Conservation (phyloP, 2,888 invertebrate species). For the Platycheirus rosarum region DNA sequence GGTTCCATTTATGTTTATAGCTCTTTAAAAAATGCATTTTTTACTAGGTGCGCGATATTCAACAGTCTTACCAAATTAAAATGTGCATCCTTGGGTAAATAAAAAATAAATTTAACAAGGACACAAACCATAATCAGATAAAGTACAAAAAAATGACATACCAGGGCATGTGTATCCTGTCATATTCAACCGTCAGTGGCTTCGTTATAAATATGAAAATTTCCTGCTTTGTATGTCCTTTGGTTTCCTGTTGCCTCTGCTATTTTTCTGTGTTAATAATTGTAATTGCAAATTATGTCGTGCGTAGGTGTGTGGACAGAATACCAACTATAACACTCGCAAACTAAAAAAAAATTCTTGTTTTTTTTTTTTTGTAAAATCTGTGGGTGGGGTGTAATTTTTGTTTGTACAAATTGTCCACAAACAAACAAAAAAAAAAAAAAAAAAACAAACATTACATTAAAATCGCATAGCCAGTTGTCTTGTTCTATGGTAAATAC, state of each 20-base stretch:
- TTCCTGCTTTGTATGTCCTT: slow-evolving; percentile 4
- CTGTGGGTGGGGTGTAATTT: slow-evolving; percentile 30
- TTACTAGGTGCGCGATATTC: background rate
- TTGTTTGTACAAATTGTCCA: no score
- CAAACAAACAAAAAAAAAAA: no score
- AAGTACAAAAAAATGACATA: background rate
- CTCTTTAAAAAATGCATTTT: slow-evolving; percentile 5
- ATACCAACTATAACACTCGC: background rate
- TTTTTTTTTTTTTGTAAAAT: slow-evolving; percentile 35
- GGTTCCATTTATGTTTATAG: slow-evolving; percentile 31
- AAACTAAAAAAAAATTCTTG: slow-evolving; percentile 32
- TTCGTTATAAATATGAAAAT: slow-evolving; percentile 10
- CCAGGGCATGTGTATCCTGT: slow-evolving; percentile 12
- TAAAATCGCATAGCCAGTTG: slow-evolving; percentile 74
- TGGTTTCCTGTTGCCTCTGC: background rate
- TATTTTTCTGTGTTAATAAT: slow-evolving; percentile 45
- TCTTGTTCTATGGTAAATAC: slow-evolving; percentile 29
- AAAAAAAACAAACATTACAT: slow-evolving; percentile 81
- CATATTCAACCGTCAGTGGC: slow-evolving; percentile 1
- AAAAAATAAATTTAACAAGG: background rate
- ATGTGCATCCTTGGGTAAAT: background rate
- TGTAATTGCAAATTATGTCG: slow-evolving; percentile 63
- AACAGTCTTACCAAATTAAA: slow-evolving; percentile 1
- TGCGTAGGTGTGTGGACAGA: slow-evolving; percentile 44
- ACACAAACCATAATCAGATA: slow-evolving; percentile 2